A percentile compares a stretch with the other conserved stretches of the same genome.
Conservation (phyloP, 2,888 invertebrate species). For the Lasioglossum zephyrum region DNA sequence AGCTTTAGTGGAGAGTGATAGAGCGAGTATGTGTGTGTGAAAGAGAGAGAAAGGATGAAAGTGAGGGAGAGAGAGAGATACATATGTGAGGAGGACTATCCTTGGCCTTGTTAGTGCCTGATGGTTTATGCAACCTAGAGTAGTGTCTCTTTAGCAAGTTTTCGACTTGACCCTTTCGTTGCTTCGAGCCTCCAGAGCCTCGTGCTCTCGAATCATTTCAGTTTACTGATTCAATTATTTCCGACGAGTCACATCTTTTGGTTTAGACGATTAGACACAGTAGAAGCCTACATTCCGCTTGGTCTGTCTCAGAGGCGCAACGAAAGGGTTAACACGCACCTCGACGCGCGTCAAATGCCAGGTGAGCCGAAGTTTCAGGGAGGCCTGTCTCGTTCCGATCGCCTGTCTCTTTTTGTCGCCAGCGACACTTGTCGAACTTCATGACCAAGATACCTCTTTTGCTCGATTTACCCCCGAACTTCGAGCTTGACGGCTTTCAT, state of each 20-base stretch:
- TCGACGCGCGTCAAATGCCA: conserved; percentile 25
- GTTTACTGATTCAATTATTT: not conserved
- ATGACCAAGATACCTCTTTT: conserved; percentile 67
- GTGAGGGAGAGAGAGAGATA: conserved; percentile 1
- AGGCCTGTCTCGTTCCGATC: conserved; percentile 17
- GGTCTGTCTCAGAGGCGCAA: not conserved
- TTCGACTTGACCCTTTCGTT: conserved; percentile 53
- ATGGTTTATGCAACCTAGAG: conserved; percentile 41
- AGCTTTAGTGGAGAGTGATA: conserved; percentile 40
- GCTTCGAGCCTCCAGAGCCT: not conserved
- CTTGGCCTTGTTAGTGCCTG: conserved; percentile 51
- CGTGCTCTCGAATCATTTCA: not conserved
- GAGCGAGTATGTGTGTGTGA: not conserved
- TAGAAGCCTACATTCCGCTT: not conserved
- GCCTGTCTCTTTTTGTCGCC: conserved; percentile 1
- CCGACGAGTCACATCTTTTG: not conserved
- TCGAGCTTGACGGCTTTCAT: conserved; percentile 68
- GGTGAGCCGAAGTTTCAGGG: conserved; percentile 59
- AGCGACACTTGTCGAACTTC: conserved; percentile 11
- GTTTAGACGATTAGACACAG: not conserved
- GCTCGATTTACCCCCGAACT: conserved; percentile 66
- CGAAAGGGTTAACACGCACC: conserved; percentile 42
- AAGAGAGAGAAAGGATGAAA: not conserved
- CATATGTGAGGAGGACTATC: conserved; percentile 36
- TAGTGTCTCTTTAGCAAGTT: conserved; percentile 40